phyloP scores from a whole-genome alignment of 2,797 vertebrate species.

The Philypnodon macrostomus region DNA sequence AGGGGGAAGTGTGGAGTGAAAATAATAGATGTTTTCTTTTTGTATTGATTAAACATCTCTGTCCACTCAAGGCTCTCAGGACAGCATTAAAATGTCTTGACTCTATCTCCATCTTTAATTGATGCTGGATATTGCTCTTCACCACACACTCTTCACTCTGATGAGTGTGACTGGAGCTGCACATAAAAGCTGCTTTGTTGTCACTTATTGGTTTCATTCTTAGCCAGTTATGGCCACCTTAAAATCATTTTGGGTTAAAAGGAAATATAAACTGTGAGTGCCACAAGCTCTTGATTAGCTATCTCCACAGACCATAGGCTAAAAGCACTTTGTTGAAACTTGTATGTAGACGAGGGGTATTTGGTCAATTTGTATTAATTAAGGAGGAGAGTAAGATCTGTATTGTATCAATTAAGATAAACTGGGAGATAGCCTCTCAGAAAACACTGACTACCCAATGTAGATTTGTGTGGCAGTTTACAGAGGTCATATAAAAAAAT shows the following conservation, averaged over 20 bases:
- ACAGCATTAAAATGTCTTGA: slow-evolving; percentile 62
- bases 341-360: slow-evolving; percentile 42
- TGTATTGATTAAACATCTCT: slow-evolving; percentile 60
- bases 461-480: not conserved
- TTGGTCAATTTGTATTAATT: slow-evolving; percentile 65
- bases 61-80: slow-evolving; percentile 66
- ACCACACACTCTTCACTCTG: slow-evolving; percentile 58
- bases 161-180: slow-evolving; percentile 68
- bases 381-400: slow-evolving; percentile 45
- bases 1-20: slow-evolving; percentile 24
- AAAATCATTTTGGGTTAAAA: slow-evolving; percentile 75
- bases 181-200: slow-evolving; percentile 61
- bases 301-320: slow-evolving; percentile 65
- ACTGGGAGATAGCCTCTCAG: slow-evolving; percentile 48
- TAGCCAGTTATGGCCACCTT: slow-evolving; percentile 66
- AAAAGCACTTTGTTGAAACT: slow-evolving; percentile 66
- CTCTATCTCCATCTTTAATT: slow-evolving; percentile 73
- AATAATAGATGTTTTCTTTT: slow-evolving; percentile 50
- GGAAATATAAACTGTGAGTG: slow-evolving; percentile 61
- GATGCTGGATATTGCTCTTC: slow-evolving; percentile 66
- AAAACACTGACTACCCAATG: slow-evolving; percentile 19
- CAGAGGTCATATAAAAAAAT: too few relatives aligned
- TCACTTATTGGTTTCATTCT: slow-evolving; percentile 73
- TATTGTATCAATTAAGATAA: slow-evolving; percentile 51
- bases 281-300: slow-evolving; percentile 74